These are phyloP conservation scores for Hypena proboscidalis DNA, from an alignment of 2,888 invertebrate genomes.

Conservation along the genomic window DNA sequence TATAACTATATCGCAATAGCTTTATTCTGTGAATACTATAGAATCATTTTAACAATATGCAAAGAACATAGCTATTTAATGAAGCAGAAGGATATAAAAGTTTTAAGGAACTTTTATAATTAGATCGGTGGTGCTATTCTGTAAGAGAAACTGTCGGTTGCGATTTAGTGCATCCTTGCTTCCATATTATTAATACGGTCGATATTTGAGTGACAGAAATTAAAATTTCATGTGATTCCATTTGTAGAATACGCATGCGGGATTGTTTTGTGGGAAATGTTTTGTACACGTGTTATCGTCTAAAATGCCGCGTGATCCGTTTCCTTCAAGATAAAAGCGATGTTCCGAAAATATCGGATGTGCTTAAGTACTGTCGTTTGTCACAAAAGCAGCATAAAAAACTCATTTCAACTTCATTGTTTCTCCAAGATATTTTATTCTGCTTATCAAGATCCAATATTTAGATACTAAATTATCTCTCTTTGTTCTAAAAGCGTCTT, in stretches of 20 bases:
- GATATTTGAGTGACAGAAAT: no score
- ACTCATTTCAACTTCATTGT: slow-evolving; percentile 18
- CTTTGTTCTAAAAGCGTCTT: slow-evolving; percentile 52
- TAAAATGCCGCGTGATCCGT: slow-evolving; percentile 72
- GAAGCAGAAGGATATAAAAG: slow-evolving; percentile 66
- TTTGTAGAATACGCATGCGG: no score
- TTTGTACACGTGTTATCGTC: slow-evolving; percentile 74
- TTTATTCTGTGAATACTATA: slow-evolving; percentile 13
- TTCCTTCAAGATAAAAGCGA: slow-evolving; percentile 63
- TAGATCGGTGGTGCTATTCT: slow-evolving; percentile 70
- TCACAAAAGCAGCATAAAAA: slow-evolving; percentile 36
- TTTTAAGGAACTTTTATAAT: slow-evolving; percentile 66
- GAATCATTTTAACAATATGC: slow-evolving; percentile 35
- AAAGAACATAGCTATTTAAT: slow-evolving; percentile 59
- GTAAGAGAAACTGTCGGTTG: no score
- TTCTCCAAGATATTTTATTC: slow-evolving; percentile 35
- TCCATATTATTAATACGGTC: no score
- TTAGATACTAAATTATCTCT: slow-evolving; percentile 49
- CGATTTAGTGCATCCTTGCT: no score
- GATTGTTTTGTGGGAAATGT: no score
- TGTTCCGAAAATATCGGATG: slow-evolving; percentile 46
- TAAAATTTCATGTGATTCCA: no score
- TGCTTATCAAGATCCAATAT: slow-evolving; percentile 41
- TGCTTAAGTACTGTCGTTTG: slow-evolving; percentile 49
- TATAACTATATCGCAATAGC: slow-evolving; percentile 13